A percentile compares a stretch with the other conserved stretches of the same genome.
Conservation (phyloP, 2,797 vertebrate genomes). For the Oophaga sylvatica region DNA sequence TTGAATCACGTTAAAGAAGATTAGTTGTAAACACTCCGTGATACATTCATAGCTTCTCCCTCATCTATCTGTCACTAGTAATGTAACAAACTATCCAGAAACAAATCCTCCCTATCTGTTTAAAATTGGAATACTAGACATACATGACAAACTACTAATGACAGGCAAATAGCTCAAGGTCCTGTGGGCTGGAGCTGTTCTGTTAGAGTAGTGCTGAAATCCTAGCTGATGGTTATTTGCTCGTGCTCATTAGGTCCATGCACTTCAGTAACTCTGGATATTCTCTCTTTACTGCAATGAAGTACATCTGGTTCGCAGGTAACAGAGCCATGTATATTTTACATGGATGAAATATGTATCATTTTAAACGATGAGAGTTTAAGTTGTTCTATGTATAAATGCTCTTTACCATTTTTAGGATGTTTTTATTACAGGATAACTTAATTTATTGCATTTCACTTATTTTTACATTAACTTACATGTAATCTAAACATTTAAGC, state of each 20-base stretch:
- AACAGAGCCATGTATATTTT: conserved; percentile 23
- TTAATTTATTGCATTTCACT: background rate
- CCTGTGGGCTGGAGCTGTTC: conserved; percentile 57
- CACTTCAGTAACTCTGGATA: conserved; percentile 45
- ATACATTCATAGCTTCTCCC: background rate
- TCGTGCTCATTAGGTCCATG: conserved; percentile 39
- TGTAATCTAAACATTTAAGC: background rate
- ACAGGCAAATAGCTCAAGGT: conserved; percentile 46
- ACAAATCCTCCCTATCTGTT: background rate
- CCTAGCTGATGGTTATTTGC: conserved; percentile 43
- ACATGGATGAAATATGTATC: conserved; percentile 3
- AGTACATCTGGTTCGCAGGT: conserved; percentile 52
- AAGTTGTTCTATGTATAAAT: background rate
- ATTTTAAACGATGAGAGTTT: background rate
- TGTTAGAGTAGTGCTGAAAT: conserved; percentile 26
- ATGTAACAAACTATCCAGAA: background rate
- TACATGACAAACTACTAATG: conserved; percentile 21
- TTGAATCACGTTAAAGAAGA: background rate
- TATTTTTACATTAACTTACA: background rate
- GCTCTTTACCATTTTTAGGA: background rate
- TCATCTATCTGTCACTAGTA: background rate
- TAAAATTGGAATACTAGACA: conserved; percentile 9
- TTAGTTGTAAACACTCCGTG: background rate
- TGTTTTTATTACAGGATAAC: background rate
- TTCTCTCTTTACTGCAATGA: conserved; percentile 50